Percentiles rank a stretch among this genome's conserved stretches.
phyloP scores from a whole-genome alignment of 1,140 invertebrate genomes.

The Ostrea denselamellosa region DNA sequence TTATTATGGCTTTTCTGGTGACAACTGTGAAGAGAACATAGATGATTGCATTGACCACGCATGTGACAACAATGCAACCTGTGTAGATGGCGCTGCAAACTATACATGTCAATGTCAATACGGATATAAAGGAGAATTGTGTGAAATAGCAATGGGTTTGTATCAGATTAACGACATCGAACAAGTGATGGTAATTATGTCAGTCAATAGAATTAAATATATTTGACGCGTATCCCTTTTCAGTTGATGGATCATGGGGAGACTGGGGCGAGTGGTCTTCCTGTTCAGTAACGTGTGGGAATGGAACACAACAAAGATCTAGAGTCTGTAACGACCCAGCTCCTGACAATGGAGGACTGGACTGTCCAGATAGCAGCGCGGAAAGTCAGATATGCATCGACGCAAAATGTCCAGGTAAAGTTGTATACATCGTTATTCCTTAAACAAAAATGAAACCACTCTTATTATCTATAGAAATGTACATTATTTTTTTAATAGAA shows the following conservation, averaged over 20 bases:
- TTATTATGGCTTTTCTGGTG: slow-evolving; percentile 93
- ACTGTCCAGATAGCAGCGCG: slow-evolving; percentile 63
- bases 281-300: slow-evolving; percentile 70
- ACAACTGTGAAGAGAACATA: slow-evolving; percentile 95
- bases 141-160: slow-evolving; percentile 54
- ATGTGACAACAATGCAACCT: slow-evolving; percentile 74
- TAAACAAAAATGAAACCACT: too few relatives aligned
- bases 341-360: slow-evolving; percentile 56
- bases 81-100: slow-evolving; percentile 54
- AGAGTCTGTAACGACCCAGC: slow-evolving; percentile 67
- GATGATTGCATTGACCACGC: slow-evolving; percentile 76
- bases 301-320: slow-evolving; percentile 59
- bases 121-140: slow-evolving; percentile 57
- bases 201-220: not conserved
- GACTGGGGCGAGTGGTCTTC: slow-evolving; percentile 68
- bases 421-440: too few relatives aligned
- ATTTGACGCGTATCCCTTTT: not conserved
- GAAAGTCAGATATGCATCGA: slow-evolving; percentile 65
- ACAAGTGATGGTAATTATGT: not conserved
- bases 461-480: too few relatives aligned
- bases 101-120: slow-evolving; percentile 61
- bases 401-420: slow-evolving; percentile 66
- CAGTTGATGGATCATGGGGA: slow-evolving; percentile 71
- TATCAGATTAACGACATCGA: not conserved
- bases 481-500: not conserved